Base-by-base conservation (phyloP, 2,888 invertebrate genomes). In the Leucophenga maculata region DNA sequence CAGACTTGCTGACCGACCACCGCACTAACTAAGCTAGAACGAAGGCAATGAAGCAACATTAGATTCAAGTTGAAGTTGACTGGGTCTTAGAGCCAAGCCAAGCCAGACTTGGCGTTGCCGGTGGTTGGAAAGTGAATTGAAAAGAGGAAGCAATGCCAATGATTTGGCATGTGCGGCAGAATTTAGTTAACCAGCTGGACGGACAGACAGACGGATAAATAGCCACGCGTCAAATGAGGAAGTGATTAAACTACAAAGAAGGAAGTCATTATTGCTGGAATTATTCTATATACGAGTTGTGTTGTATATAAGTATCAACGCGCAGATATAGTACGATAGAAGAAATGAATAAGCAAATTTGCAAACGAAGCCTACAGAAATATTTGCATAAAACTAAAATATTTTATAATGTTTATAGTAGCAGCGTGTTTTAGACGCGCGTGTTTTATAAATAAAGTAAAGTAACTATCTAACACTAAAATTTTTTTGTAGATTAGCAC, bases 161-260 rank as follows among this genome's bases (percentile, higher is more conserved):
- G 39, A 39, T 39, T 39, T 39, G 39, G 8, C 39, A 39, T 39
- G 39, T 39, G 39, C 26, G 26, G 26, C 26, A 26, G 26, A 26
- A 26, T 2, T 26, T 26, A 26, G 26, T 39, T 39, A 11, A 54
- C 54, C 54, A 60, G 31, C n/a, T 22, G 31, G 60, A 16, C 54
- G 73, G 50, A 44, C 44, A 16, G 31, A 26, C 68, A 4, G 69
- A 70, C 54, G 14, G 11, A 39, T 9, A 39, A 39, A 39, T 11
- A 39, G 54, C 22, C 69, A 55, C 60, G 68, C 76, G 64, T 70
- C 44, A 77, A 81, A 84, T 78, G 85, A 83, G 85, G 85, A 81
- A 81, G 80, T 83, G 80, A 84, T 83, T 81, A 83, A 22, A 71
- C 68, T 72, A 68, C 76, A 73, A 74, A 79, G 82, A 78, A 84